Evolutionary conservation across 1,140 invertebrate genomes (phyloP), one percentile per base, ranked within the genome.

Genomic region (Plectrocnemia conspersa): DNA sequence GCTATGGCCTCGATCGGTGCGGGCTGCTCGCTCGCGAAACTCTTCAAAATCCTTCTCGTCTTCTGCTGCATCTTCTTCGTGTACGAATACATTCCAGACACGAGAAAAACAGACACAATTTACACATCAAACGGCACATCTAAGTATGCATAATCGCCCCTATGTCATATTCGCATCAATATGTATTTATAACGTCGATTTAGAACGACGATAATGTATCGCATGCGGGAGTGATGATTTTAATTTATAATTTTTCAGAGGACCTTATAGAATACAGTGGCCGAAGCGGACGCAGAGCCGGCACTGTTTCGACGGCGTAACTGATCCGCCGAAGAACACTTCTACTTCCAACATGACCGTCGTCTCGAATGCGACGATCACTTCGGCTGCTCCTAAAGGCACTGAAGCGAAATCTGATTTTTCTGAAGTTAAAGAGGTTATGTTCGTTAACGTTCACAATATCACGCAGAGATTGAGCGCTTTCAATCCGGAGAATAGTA

Each of bases 251-350:
- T 13, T 13, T 54, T 54, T 29, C 29, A 53, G 52, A 33, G 35
- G 27, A 21, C 6, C 13, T 13, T 3, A n/a, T 2, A n/a, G 24
- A 3, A 11, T 53, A 13, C 52, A 53, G 25, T 61, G 59, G 59
- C 59, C 59, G 11, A 61, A 61, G 16, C 44, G 59, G 1, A 61
- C 55, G 6, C 54, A 61, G 45, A 56, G 54, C 13, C 50, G 52
- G 1, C 59, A 57, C 19, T 61, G 54, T 21, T 61, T 61, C 36
- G 55, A 61, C 3, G 59, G 52, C 16, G 53, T 48, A 13, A 32
- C 40, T 9, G 18, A 38, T 7, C 50, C 33, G 9, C 24, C 36
- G 11, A 13, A 27, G 13, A 33, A 25, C n/a, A 15, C 7, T 32
- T 32, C 52, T 2, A 45, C 19, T 38, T 7, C 16, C 6, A 38